Evolutionary conservation across 2,888 invertebrate genomes (phyloP).

Genomic region (Lasioglossum malachurum): DNA sequence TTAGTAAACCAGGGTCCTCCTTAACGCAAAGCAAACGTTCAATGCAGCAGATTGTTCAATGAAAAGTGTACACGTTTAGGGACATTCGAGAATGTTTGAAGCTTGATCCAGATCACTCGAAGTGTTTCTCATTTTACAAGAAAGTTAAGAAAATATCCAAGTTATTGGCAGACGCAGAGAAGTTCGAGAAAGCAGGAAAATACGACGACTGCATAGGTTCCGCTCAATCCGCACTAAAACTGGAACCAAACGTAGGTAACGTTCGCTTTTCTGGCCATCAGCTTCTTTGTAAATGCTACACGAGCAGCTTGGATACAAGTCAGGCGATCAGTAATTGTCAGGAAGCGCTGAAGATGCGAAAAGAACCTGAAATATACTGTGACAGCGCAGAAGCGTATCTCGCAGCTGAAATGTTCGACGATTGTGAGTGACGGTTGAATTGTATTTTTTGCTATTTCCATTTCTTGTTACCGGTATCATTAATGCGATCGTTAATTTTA

Average conservation of each 20-base stretch:
- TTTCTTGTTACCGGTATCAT: not conserved
- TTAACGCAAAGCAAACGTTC: not conserved
- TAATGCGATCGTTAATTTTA: conserved; percentile 18
- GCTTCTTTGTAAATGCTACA: conserved; percentile 93
- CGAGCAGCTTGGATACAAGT: conserved; percentile 89
- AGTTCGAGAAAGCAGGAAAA: conserved; percentile 87
- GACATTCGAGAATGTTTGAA: conserved; percentile 98
- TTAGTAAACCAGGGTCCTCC: not conserved
- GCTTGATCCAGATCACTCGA: conserved; percentile 98
- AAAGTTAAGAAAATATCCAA: conserved; percentile 97
- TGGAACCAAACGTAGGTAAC: conserved; percentile 90
- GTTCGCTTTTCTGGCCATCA: conserved; percentile 91
- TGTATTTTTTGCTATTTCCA: not conserved
- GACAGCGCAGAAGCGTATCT: conserved; percentile 97
- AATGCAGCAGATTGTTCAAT: not conserved
- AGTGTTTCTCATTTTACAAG: conserved; percentile 98
- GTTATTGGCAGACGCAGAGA: conserved; percentile 89
- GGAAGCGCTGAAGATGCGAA: conserved; percentile 91
- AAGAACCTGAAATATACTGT: conserved; percentile 92
- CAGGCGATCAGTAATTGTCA: conserved; percentile 92
- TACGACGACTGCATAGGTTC: conserved; percentile 89
- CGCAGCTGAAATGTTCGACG: conserved; percentile 95
- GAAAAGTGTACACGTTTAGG: conserved; percentile 82
- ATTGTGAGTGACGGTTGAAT: conserved; percentile 86
- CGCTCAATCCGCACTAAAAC: conserved; percentile 89